Base-by-base conservation (phyloP, 2,797 vertebrate species). In the Argya squamiceps region DNA sequence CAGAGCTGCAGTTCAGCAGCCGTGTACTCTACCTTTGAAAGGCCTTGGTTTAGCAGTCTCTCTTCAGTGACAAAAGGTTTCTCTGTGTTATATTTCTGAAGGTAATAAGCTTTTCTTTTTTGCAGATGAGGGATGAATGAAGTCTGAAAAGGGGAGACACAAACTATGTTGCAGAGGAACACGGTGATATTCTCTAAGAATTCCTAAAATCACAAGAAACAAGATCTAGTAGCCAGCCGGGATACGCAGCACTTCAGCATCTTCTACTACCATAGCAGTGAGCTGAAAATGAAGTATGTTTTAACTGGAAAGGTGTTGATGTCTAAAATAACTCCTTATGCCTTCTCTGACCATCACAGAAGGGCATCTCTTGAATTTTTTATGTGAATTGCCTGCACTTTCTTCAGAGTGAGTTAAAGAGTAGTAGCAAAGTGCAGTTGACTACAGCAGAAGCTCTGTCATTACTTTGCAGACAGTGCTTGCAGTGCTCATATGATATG, bases 241-340 rank as follows among this genome's bases (percentile, higher is more conserved):
- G 62, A 52, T 69, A 52, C 15, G 49, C 39, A 77, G 37, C 58
- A 58, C 26, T 92, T 96, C 27, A 36, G 10, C 64, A 71, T 39
- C 63, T 39, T 81, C 52, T 67, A 39, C 64, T 81, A 62, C 83
- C 34, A 41, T 75, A 88, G n/a, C 10, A 17, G 32, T 13, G 12
- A 78, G 58, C 50, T 93, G 79, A 65, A 92, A 94, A 76, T 22
- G 30, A 83, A 87, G 26, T 11, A 10, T 22, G 19, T 19, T 92
- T 96, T 85, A 47, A 49, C 32, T 37, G 24, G 41, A 41, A 56
- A 84, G 37, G 11, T 64, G 29, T 63, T 0, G 0, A 3, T 76
- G 58, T 89, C 26, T 60, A 63, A 96, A 95, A 86, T 89, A 89
- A 84, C 69, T 89, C 41, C 81, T 60, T 79, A 16, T 81, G 26